These are phyloP conservation scores for Oryzaephilus surinamensis DNA, from an alignment of 1,140 invertebrate genomes.

Conservation along the genomic window DNA sequence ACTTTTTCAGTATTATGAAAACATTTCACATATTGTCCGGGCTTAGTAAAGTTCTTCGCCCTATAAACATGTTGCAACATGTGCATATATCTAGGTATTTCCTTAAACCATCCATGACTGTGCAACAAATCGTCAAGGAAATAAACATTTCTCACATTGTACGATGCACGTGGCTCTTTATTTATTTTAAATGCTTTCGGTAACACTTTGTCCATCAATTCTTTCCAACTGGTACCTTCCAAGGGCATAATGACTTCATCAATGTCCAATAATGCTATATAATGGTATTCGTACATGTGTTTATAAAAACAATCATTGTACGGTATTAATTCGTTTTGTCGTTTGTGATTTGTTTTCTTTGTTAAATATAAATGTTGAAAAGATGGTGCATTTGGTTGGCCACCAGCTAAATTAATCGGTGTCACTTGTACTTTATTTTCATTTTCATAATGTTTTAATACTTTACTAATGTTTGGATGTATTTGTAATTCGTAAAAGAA, in stretches of 20 bases:
- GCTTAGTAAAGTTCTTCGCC: conserved; percentile 81
- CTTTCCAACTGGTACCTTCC: conserved; percentile 61
- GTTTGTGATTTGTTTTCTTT: conserved; percentile 81
- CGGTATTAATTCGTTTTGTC: conserved; percentile 91
- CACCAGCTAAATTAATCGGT: conserved; percentile 78
- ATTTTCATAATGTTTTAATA: conserved; percentile 69
- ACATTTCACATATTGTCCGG: conserved; percentile 85
- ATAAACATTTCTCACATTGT: conserved; percentile 89
- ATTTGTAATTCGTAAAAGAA: conserved; percentile 87
- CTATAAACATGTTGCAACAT: conserved; percentile 87
- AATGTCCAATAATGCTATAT: conserved; percentile 82
- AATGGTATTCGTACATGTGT: conserved; percentile 82
- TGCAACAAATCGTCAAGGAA: conserved; percentile 81
- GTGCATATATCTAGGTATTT: conserved; percentile 79
- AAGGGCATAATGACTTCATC: conserved; percentile 94
- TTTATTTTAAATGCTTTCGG: conserved; percentile 56
- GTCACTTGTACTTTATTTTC: conserved; percentile 72
- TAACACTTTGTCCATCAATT: conserved; percentile 61
- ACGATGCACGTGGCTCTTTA: conserved; percentile 66
- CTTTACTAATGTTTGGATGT: conserved; percentile 83
- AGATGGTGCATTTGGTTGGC: conserved; percentile 79
- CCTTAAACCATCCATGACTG: conserved; percentile 66
- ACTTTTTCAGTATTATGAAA: conserved; percentile 84
- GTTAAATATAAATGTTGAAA: conserved; percentile 82
- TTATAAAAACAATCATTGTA: conserved; percentile 96